Base-by-base conservation (phyloP, 2,113 vertebrate species). In the Ctenodactylus gundi region DNA sequence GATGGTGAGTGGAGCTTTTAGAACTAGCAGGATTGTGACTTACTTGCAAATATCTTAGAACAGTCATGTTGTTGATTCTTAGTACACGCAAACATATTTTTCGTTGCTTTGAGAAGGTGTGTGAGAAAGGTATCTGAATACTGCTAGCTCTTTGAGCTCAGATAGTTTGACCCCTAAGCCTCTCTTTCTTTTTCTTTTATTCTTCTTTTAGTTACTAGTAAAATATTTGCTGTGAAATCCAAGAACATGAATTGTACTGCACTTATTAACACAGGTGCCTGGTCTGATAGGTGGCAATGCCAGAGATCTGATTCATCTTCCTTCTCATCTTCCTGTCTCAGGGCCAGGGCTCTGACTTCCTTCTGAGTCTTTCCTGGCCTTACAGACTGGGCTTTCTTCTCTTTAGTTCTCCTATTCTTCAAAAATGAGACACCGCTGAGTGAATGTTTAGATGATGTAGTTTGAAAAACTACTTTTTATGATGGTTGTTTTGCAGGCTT, bases 141-240 rank as follows among this genome's bases (percentile, higher is more conserved):
- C 27, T 67, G 31, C 77, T 97, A 91, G 55, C 46, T 55, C 93
- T 78, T 81, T 85, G 25, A 85, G 20, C 65, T 72, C 85, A 73
- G 67, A 29, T 91, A 55, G 53, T 85, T 73, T 34, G n/a, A 39
- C 17, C 3, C 46, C 62, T 64, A 36, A 15, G 23, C 4, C n/a
- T 27, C 64, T 92, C 17, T 90, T 81, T 25, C 72, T 72, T 29
- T 55, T 49, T n/a, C n/a, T n/a, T n/a, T n/a, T 27, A 39, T 73
- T 21, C 15, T 29, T 15, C 20, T 57, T 83, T 96, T 95, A 64
- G 77, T 82, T 94, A 90, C 9, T 83, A 58, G 65, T 80, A 68
- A 88, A 49, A 70, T 76, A 80, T 78, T 89, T 96, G 70, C 27
- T 21, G 1, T 80, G 77, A 53, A 87, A 82, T 65, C 39, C 21